These are phyloP conservation scores for Mus musculus DNA, from an alignment of 2,113 vertebrate species.

Conservation along the genomic window GRCm39 chr4:137558001-137558500, in stretches of 20 bases:
- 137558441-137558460: background rate
- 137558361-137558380: background rate
- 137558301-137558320: background rate
- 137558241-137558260: background rate
- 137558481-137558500: background rate
- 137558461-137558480: background rate
- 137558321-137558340: too few relatives aligned
- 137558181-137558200: too few relatives aligned
- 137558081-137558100: background rate
- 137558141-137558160: background rate
- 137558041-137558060: background rate
- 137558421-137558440: background rate
- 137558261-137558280: conserved; percentile 11
- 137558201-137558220: background rate
- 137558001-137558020: background rate
- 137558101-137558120: background rate
- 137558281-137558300: background rate
- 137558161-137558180: background rate
- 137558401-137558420: background rate
- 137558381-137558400: background rate
- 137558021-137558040: background rate
- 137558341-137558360: too few relatives aligned
- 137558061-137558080: background rate
- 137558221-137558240: background rate
- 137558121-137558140: background rate